phyloP scores from a whole-genome alignment of 2,113 vertebrate genomes.

The Sterrhoptilus dennistouni region DNA sequence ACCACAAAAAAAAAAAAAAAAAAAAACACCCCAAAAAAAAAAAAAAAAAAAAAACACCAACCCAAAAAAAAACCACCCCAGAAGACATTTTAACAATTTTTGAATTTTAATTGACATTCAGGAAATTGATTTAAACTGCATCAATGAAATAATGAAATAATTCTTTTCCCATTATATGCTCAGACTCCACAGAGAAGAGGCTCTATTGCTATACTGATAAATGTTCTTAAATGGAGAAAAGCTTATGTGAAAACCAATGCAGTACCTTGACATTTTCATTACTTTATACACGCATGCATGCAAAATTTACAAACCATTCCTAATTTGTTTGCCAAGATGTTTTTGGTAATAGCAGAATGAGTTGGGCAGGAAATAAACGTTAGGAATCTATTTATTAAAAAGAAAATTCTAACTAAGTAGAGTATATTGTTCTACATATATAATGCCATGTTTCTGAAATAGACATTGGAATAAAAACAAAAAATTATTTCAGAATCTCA shows the following conservation, averaged over 20 bases:
- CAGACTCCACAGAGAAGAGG: rapidly evolving
- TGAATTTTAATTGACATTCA: not conserved
- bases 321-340: not conserved
- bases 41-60: rapidly evolving
- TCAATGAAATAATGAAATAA: not conserved
- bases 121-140: not conserved
- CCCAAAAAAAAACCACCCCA: not conserved
- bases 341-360: not conserved
- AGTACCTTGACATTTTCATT: not conserved
- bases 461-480: not conserved
- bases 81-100: not conserved
- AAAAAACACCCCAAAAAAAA: rapidly evolving
- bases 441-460: not conserved
- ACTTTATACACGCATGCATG: not conserved
- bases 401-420: not conserved
- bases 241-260: not conserved
- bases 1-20: too few relatives aligned
- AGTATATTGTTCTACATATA: not conserved
- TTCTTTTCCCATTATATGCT: not conserved
- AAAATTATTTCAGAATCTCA: not conserved
- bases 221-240: not conserved
- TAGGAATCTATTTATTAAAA: not conserved
- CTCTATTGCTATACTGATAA: not conserved
- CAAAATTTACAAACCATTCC: not conserved
- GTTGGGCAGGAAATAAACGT: not conserved